Evolutionary conservation across 1,140 invertebrate genomes (phyloP), one percentile per base, ranked within the genome.

Genomic region (Heliothis virescens): DNA sequence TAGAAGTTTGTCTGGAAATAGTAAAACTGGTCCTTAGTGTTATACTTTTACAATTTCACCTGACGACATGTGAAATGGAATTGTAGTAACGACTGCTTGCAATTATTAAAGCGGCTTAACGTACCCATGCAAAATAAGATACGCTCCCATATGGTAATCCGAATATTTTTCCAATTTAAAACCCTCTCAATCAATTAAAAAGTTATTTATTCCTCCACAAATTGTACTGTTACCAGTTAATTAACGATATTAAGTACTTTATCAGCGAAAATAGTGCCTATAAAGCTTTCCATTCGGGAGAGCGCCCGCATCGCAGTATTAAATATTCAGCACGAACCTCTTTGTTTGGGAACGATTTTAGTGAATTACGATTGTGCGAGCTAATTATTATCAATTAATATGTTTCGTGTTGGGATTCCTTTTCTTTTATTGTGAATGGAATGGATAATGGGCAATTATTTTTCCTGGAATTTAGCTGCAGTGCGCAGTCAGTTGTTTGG

Each of bases 361-460:
- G 21, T 71, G 67, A 71, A 71, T 52, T 71, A 71, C 67, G 48
- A 52, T 71, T 52, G 48, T 53, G 15, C 1, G 48, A 52, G 48
- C 48, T 53, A 71, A 71, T 71, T 15, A 71, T 71, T 15, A 71
- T 71, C 67, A 52, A 71, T 53, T 71, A 50, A 52, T 71, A 52
- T 50, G 48, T 52, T 67, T 67, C 48, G 41, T 67, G 63, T 67
- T 48, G 63, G 18, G 63, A 48, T 48, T 60, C 34, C 34, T 57
- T 57, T 18, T n/a, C 55, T 74, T 74, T 18, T 12, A 1, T 65
- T 65, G 29, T 15, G 26, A 41, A 4, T 47, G 5, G 15, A 48
- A 59, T n/a, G n/a, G 5, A n/a, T n/a, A 29, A n/a, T 29, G 34
- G 18, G 21, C 13, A 0, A 18, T 11, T 62, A 62, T 62, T 41